Evolutionary conservation across 2,113 vertebrate genomes (phyloP), one percentile per base, ranked within the genome.

Genomic region (Psittacula cyanocephala): DNA sequence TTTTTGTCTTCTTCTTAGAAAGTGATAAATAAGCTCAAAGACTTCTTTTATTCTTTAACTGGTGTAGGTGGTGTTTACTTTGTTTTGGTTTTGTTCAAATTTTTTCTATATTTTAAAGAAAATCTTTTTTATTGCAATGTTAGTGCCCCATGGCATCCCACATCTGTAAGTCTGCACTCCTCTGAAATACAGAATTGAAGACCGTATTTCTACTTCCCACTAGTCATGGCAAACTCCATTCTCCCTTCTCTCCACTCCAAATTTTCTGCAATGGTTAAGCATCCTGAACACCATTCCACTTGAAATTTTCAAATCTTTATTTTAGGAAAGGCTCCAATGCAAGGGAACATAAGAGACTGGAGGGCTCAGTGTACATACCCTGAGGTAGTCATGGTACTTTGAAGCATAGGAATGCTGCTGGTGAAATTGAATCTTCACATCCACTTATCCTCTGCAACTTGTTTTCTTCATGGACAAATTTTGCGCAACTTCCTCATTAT

Each of bases 391-490:
- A 6, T 33, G 11, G 16, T n/a, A 8, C 50, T 41, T 41, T 63
- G 28, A 68, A 78, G 33, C 47, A 22, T 0, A 2, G 11, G 29
- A 49, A 16, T 49, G 7, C 19, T 1, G 0, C 16, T 27, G 27
- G 25, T 33, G 10, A 20, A 70, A 70, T 27, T 28, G n/a, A 67
- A 6, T 16, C 17, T 44, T 27, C 71, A 35, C 4, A 20, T 39
- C 14, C 8, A 9, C 57, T 44, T 17, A 17, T 15, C 17, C 4
- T 55, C 9, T 46, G 24, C 39, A 77, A 14, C 24, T 55, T 49
- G 17, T 44, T 44, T 76, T 41, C 35, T 33, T 67, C 35, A 22
- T 41, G 28, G 65, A 44, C 9, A 72, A 55, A 39, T 67, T 65
- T 50, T 53, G 28, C 33, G 28, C 17, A 47, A 28, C 49, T 55